Conservation (phyloP, 2,113 vertebrate genomes). For the Cisticola juncidis region DNA sequence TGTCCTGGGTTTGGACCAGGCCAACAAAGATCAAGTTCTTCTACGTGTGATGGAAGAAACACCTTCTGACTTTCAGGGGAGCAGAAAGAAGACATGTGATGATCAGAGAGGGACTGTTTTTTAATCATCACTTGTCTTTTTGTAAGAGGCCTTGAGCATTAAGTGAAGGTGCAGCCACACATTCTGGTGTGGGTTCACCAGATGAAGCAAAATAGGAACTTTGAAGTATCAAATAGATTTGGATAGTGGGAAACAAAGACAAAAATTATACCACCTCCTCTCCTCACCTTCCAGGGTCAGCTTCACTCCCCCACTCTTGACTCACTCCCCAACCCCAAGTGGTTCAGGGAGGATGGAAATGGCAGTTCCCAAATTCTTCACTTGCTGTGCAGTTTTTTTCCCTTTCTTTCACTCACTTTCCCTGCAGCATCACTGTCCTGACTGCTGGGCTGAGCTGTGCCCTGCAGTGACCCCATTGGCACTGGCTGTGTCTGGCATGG, state of each 20-base stretch:
- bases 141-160: background rate
- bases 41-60: background rate
- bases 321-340: accelerated
- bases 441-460: background rate
- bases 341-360: background rate
- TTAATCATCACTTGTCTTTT: background rate
- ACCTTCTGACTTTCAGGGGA: background rate
- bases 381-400: background rate
- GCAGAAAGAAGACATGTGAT: background rate
- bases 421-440: background rate
- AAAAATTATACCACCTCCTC: background rate
- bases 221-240: background rate
- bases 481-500: accelerated
- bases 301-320: accelerated
- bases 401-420: background rate
- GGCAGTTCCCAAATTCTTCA: background rate
- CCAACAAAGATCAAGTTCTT: background rate
- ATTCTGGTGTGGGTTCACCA: background rate
- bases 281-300: background rate
- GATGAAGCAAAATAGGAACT: background rate
- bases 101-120: background rate
- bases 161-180: background rate
- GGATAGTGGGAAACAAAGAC: background rate
- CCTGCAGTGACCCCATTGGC: background rate
- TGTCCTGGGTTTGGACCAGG: background rate